Evolutionary conservation across 2,888 invertebrate species (phyloP).

Genomic region (Blastobasis lacticolella): DNA sequence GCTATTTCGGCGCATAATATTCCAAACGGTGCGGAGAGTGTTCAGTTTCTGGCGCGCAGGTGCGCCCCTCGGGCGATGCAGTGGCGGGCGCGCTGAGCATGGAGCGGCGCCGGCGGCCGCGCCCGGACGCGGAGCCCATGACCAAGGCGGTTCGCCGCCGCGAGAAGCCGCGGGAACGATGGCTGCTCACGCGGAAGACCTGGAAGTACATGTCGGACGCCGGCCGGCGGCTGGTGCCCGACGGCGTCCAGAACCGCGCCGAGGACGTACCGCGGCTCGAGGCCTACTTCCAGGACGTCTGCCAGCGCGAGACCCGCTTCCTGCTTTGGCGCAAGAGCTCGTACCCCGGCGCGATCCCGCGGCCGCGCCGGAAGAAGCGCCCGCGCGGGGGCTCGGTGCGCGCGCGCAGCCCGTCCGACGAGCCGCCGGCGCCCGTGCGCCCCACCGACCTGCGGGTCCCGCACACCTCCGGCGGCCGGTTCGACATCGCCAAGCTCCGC

Average conservation of each 20-base stretch:
- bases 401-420: constrained; percentile 78
- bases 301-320: constrained; percentile 84
- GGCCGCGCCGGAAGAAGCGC: constrained; percentile 70
- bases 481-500: constrained; percentile 80
- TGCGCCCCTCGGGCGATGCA: constrained; percentile 46
- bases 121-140: constrained; percentile 72
- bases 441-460: constrained; percentile 63
- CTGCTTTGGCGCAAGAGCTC: constrained; percentile 88
- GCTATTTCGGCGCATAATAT: constrained; percentile 67
- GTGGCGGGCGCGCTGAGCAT: constrained; percentile 34
- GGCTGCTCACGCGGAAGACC: constrained; percentile 90
- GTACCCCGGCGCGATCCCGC: constrained; percentile 82
- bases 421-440: constrained; percentile 63
- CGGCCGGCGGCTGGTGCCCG: constrained; percentile 89
- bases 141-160: constrained; percentile 74
- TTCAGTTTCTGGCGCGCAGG: constrained; percentile 63
- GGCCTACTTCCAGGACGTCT: constrained; percentile 88
- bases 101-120: constrained; percentile 56
- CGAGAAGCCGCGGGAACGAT: constrained; percentile 82
- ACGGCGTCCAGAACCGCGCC: constrained; percentile 80
- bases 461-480: constrained; percentile 76
- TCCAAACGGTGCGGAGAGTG: constrained; percentile 56
- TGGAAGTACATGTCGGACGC: constrained; percentile 96
- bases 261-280: constrained; percentile 88
- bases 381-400: constrained; percentile 80